Percentiles rank a stretch among this genome's conserved stretches.
Conservation (phyloP, 2,888 invertebrate genomes). For the Andrena haemorrhoa region DNA sequence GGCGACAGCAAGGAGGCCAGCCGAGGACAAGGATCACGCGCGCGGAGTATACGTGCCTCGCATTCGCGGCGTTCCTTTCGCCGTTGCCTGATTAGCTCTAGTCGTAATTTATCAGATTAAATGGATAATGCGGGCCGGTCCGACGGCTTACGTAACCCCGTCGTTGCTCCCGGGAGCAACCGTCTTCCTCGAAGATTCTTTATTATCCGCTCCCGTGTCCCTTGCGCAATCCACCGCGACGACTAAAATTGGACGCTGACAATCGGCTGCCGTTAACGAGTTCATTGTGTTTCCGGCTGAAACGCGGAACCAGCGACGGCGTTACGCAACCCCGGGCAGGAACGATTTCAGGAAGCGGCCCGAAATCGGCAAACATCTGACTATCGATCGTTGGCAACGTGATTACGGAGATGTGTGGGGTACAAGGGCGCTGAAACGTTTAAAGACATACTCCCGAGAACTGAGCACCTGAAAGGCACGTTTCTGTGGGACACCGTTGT, state of each 20-base stretch:
- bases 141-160: slow-evolving; percentile 46
- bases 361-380: slow-evolving; percentile 5
- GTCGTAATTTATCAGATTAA: slow-evolving; percentile 63
- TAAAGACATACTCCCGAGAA: background rate
- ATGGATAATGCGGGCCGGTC: slow-evolving; percentile 51
- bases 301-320: slow-evolving; percentile 14
- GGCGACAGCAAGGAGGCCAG: slow-evolving; percentile 25
- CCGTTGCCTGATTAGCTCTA: slow-evolving; percentile 55
- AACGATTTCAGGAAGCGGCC: slow-evolving; percentile 1
- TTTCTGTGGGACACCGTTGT: background rate
- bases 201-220: slow-evolving; percentile 24
- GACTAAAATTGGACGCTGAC: slow-evolving; percentile 33
- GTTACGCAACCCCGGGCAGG: slow-evolving; percentile 22
- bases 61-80: slow-evolving; percentile 47
- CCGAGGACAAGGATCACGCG: slow-evolving; percentile 51
- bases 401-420: background rate
- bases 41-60: slow-evolving; percentile 52
- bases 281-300: slow-evolving; percentile 35
- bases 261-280: slow-evolving; percentile 40
- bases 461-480: background rate
- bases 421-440: background rate
- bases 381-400: background rate
- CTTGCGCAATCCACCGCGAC: slow-evolving; percentile 37
- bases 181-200: slow-evolving; percentile 54
- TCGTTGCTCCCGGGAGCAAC: slow-evolving; percentile 11